phyloP scores from a whole-genome alignment of 2,888 invertebrate species.

The Pollenia labialis region DNA sequence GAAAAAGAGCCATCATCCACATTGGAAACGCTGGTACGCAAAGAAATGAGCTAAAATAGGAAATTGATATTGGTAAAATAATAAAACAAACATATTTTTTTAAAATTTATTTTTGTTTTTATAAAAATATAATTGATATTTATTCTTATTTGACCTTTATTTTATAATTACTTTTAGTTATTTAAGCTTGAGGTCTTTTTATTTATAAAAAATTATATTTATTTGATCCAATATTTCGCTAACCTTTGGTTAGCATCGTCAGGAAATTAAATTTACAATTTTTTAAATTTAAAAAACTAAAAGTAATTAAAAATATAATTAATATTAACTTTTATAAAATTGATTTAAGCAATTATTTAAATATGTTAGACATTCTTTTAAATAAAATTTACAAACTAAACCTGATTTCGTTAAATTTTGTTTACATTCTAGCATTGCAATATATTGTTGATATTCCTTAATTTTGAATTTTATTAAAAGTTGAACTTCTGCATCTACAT shows the following conservation, averaged over 20 bases:
- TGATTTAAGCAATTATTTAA: slow-evolving; percentile 69
- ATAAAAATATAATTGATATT: neutral
- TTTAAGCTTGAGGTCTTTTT: too few relatives aligned
- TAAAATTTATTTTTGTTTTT: slow-evolving; percentile 28
- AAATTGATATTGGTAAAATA: slow-evolving; percentile 44
- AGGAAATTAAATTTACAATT: too few relatives aligned
- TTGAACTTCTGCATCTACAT: slow-evolving; percentile 76
- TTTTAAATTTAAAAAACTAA: too few relatives aligned
- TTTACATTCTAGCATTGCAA: slow-evolving; percentile 75
- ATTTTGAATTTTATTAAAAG: slow-evolving; percentile 79
- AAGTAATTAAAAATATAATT: too few relatives aligned
- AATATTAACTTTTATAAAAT: slow-evolving; percentile 9
- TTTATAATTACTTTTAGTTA: too few relatives aligned
- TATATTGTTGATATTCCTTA: slow-evolving; percentile 78
- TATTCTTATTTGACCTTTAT: too few relatives aligned
- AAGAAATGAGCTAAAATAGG: slow-evolving; percentile 79
- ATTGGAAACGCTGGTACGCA: slow-evolving; percentile 74
- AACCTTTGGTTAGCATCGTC: too few relatives aligned
- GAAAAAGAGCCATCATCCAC: slow-evolving; percentile 72
- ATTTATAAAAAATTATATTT: too few relatives aligned
- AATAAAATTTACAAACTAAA: slow-evolving; percentile 76
- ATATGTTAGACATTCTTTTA: slow-evolving; percentile 78
- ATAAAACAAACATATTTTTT: slow-evolving; percentile 56
- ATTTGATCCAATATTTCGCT: too few relatives aligned
- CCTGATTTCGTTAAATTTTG: slow-evolving; percentile 78